These are phyloP conservation scores for Drosophila nigricruria DNA, from an alignment of 2,888 invertebrate species.

Conservation along the genomic window DNA sequence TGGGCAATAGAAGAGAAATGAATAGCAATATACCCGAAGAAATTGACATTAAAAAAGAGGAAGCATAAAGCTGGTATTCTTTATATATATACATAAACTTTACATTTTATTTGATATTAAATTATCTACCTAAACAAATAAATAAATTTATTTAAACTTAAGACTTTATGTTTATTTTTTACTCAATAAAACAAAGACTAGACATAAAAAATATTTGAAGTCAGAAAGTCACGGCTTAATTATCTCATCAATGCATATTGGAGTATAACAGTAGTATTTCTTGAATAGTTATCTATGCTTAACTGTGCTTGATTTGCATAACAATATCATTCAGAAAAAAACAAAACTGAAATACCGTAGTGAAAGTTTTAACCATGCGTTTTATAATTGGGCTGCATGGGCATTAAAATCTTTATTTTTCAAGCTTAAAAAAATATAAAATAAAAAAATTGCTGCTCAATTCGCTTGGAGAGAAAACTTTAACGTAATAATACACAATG, in stretches of 20 bases:
- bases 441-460: conserved; percentile 25
- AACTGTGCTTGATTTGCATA: conserved; percentile 65
- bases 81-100: neutral
- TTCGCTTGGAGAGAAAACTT: neutral
- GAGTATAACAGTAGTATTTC: conserved; percentile 44
- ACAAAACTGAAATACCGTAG: conserved; percentile 54
- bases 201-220: conserved; percentile 3
- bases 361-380: conserved; percentile 66
- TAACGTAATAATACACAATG: conserved; percentile 19
- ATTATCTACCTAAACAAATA: conserved; percentile 2
- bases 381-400: conserved; percentile 52
- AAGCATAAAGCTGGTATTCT: conserved; percentile 78
- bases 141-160: neutral
- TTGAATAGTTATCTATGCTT: conserved; percentile 48
- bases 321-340: conserved; percentile 56
- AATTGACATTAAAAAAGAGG: conserved; percentile 76
- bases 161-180: neutral
- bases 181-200: neutral
- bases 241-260: conserved; percentile 34
- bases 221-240: conserved; percentile 46
- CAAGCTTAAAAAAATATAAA: conserved; percentile 5
- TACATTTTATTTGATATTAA: neutral
- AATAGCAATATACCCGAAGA: conserved; percentile 77
- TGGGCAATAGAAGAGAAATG: conserved; percentile 78
- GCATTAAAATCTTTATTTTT: conserved; percentile 48